phyloP scores from a whole-genome alignment of 2,797 vertebrate species.

The Botia kubotai region DNA sequence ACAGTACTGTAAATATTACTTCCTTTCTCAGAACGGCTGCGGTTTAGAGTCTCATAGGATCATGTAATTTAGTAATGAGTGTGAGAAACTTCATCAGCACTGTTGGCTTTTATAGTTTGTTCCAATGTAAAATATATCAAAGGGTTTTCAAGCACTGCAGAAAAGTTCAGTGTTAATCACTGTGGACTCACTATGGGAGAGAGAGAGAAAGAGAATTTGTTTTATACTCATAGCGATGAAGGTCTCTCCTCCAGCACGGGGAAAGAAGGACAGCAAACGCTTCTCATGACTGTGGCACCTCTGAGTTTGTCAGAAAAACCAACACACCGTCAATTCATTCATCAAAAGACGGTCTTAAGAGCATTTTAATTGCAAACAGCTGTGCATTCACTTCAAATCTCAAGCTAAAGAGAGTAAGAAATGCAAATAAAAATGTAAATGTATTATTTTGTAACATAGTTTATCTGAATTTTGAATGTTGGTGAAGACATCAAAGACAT shows the following conservation, averaged over 20 bases:
- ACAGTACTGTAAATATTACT: no score
- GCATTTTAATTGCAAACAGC: constrained; percentile 34
- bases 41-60: background rate
- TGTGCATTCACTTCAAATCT: background rate
- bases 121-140: constrained; percentile 55
- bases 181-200: constrained; percentile 4
- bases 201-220: background rate
- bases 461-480: no score
- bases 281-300: background rate
- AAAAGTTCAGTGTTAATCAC: constrained; percentile 29
- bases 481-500: no score
- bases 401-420: no score
- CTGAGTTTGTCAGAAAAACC: constrained; percentile 23
- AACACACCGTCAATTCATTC: constrained; percentile 17
- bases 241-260: constrained; percentile 10
- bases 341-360: constrained; percentile 23
- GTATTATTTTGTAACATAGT: no score
- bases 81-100: constrained; percentile 17
- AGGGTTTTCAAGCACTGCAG: constrained; percentile 21
- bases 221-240: constrained; percentile 6
- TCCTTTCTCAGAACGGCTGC: background rate
- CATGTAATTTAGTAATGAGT: constrained; percentile 9
- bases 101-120: constrained; percentile 49
- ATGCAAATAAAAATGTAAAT: no score
- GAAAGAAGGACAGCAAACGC: background rate